Conservation (phyloP, 2,888 invertebrate genomes). For the Drosophila limbata region DNA sequence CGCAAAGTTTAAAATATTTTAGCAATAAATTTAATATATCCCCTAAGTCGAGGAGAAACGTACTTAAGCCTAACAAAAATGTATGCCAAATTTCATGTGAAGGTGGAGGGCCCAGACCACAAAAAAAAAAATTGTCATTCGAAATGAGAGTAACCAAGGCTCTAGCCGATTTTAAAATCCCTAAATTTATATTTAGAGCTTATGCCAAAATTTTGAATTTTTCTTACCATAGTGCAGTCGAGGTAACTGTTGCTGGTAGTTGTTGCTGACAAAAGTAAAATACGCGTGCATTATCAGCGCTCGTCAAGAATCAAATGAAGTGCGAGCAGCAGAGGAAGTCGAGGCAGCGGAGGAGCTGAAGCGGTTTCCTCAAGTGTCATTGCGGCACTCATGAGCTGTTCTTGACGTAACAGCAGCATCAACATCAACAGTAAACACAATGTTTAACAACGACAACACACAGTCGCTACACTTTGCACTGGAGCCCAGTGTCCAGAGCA, state of each 20-base stretch:
- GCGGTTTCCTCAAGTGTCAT: conserved; percentile 61
- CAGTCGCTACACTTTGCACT: conserved; percentile 37
- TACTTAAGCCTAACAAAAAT: too few relatives aligned
- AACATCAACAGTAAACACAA: conserved; percentile 6
- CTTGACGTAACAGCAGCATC: conserved; percentile 26
- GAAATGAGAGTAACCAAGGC: too few relatives aligned
- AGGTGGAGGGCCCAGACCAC: too few relatives aligned
- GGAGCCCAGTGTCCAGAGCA: conserved; percentile 1
- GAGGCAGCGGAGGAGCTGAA: not conserved
- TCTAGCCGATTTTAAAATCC: too few relatives aligned
- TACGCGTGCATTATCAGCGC: conserved; percentile 66
- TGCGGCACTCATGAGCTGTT: conserved; percentile 48
- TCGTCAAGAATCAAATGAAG: conserved; percentile 68
- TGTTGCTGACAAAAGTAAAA: conserved; percentile 7
- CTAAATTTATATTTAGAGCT: too few relatives aligned
- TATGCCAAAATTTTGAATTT: too few relatives aligned
- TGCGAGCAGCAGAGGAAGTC: conserved; percentile 18
- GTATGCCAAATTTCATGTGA: too few relatives aligned
- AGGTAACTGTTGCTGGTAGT: conserved; percentile 32
- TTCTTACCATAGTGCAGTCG: conserved; percentile 17
- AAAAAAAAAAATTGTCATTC: too few relatives aligned
- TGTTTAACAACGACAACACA: conserved; percentile 23
- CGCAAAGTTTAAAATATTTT: too few relatives aligned
- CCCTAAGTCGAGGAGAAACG: too few relatives aligned
- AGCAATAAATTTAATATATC: too few relatives aligned